Base-by-base conservation (phyloP, 2,797 vertebrate species). In the Spinus pinus region DNA sequence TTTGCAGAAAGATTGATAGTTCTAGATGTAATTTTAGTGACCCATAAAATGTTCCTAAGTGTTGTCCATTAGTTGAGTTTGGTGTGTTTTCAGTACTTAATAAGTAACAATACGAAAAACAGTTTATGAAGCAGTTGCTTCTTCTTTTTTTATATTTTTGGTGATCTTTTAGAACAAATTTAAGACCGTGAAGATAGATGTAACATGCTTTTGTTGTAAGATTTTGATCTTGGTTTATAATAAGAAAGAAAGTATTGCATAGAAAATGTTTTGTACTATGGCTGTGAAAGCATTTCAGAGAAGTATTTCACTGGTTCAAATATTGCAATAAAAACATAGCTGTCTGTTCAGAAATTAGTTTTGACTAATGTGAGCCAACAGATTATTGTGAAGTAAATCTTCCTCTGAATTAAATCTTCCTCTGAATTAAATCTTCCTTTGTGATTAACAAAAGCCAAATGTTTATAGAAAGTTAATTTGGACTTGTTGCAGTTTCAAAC, bases 371-470 rank as follows among this genome's bases (percentile, higher is more conserved):
- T 65, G 57, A 81, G 60, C 44, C 75, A 73, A 27, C 0, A 0
- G 51, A 41, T 60, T 90, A 62, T 79, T 91, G 77, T 66, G 44
- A 79, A 86, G 86, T 64, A 80, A 91, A 30, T 61, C 50, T 92
- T 82, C 33, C 31, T 91, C 39, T 41, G 20, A 75, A 86, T 92
- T 64, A 77, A 89, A 31, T 61, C 54, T 91, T 85, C n/a, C 31
- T 91, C 39, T 42, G 20, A 75, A 86, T 92, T 64, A 77, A 89
- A 31, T 61, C 54, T 91, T 85, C 28, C n/a, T 93, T 91, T 88
- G 58, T 85, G 56, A 72, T 84, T 94, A 94, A 88, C 47, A 62
- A 81, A 81, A 84, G 12, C 18, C 56, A 62, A 81, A 81, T 93
- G 66, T 81, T 89, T 81, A 33, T 44, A 37, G 53, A 74, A 86